Evolutionary conservation across 2,113 vertebrate genomes (phyloP).

Genomic region (Gracilinanus agilis): DNA sequence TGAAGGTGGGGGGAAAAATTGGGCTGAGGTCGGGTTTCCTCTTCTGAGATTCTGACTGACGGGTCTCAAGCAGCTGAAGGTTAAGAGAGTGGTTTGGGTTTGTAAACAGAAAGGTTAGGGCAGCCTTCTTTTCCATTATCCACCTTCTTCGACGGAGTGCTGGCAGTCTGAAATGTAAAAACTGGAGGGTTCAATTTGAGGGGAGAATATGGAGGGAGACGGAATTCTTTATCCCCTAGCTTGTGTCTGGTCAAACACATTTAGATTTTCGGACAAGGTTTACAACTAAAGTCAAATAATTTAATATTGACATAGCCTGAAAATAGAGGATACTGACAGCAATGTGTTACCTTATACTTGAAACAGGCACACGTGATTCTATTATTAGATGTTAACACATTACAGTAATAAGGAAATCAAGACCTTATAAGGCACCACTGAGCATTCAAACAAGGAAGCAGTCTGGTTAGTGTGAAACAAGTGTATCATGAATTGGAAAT

Average conservation of each 20-base stretch:
- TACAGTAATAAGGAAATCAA: slow-evolving; percentile 2
- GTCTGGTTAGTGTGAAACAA: neutral
- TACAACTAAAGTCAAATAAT: neutral
- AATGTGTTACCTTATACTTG: neutral
- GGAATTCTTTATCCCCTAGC: neutral
- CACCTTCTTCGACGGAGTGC: neutral
- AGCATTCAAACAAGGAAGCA: neutral
- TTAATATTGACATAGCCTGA: neutral
- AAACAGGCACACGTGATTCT: neutral
- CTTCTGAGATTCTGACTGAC: slow-evolving; percentile 4
- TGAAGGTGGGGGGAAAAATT: neutral
- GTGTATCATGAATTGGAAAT: neutral
- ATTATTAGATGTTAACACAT: neutral
- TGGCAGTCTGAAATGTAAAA: slow-evolving; percentile 12
- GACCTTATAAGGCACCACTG: rapidly evolving
- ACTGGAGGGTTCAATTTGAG: neutral
- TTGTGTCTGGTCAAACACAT: neutral
- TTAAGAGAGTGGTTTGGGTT: neutral
- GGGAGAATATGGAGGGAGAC: neutral
- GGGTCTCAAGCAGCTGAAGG: neutral
- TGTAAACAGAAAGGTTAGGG: neutral
- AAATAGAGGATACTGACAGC: neutral
- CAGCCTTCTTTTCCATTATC: neutral
- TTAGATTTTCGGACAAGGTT: neutral
- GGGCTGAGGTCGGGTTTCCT: neutral